These are phyloP conservation scores for Numenius arquata DNA, from an alignment of 2,113 vertebrate genomes.

Conservation along the genomic window DNA sequence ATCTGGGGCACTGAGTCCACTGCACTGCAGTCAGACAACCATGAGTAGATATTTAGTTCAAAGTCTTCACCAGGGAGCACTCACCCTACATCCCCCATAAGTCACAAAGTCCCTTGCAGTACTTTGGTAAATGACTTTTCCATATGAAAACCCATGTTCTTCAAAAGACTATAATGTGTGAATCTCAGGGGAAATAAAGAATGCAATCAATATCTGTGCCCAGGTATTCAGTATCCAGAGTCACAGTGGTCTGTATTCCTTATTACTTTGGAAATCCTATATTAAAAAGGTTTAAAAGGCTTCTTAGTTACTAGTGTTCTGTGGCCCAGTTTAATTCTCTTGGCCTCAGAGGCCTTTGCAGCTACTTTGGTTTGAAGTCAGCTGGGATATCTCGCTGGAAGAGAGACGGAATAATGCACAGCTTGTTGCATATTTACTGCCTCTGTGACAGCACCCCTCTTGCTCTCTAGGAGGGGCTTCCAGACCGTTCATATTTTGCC, in stretches of 20 bases:
- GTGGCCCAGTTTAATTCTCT: background rate
- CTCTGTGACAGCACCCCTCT: background rate
- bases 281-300: background rate
- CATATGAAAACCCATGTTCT: background rate
- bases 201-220: background rate
- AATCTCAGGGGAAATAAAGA: background rate
- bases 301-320: background rate
- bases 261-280: background rate
- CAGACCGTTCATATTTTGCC: constrained; percentile 74
- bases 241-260: background rate
- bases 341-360: background rate
- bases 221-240: background rate
- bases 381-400: background rate
- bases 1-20: background rate
- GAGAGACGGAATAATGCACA: background rate
- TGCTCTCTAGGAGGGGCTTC: constrained; percentile 61
- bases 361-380: background rate
- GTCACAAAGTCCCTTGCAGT: background rate
- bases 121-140: background rate
- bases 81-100: background rate
- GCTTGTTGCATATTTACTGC: background rate
- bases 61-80: background rate
- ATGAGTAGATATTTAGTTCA: background rate
- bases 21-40: background rate
- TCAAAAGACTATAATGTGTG: background rate